phyloP scores from a whole-genome alignment of 2,797 vertebrate species.

The Clarias fuscus region DNA sequence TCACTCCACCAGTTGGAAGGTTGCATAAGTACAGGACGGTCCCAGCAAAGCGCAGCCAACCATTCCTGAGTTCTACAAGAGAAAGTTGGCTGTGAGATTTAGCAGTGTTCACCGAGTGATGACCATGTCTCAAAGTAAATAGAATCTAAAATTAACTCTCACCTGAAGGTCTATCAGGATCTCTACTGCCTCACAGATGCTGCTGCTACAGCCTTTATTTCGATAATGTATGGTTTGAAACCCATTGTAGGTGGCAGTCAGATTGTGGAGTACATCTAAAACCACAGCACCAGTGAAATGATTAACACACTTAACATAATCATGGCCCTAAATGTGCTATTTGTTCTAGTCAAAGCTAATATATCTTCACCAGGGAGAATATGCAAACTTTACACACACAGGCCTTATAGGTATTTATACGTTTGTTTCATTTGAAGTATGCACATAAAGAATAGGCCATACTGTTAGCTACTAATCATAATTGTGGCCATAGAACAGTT shows the following conservation, averaged over 20 bases:
- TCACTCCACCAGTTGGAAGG: conserved; percentile 88
- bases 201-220: conserved; percentile 79
- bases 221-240: conserved; percentile 73
- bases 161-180: conserved; percentile 79
- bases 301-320: not conserved
- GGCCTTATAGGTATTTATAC: not conserved
- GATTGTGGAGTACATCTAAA: conserved; percentile 69
- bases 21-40: conserved; percentile 85
- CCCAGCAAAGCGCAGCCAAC: conserved; percentile 87
- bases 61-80: conserved; percentile 49
- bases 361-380: not conserved
- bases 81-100: not conserved
- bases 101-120: not conserved
- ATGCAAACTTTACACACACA: too few relatives aligned
- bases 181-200: conserved; percentile 83
- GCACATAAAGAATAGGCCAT: not conserved
- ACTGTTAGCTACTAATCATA: not conserved
- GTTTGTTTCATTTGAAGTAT: not conserved
- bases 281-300: conserved; percentile 17
- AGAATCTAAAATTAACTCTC: conserved; percentile 56
- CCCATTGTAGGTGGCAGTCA: conserved; percentile 71
- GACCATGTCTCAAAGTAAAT: not conserved
- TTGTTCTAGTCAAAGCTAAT: not conserved
- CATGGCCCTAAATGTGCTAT: not conserved
- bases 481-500: not conserved